A percentile compares a stretch with the other conserved stretches of the same genome.
These are phyloP conservation scores for Prunella himalayana DNA, from an alignment of 2,113 vertebrate genomes.

Conservation along the genomic window DNA sequence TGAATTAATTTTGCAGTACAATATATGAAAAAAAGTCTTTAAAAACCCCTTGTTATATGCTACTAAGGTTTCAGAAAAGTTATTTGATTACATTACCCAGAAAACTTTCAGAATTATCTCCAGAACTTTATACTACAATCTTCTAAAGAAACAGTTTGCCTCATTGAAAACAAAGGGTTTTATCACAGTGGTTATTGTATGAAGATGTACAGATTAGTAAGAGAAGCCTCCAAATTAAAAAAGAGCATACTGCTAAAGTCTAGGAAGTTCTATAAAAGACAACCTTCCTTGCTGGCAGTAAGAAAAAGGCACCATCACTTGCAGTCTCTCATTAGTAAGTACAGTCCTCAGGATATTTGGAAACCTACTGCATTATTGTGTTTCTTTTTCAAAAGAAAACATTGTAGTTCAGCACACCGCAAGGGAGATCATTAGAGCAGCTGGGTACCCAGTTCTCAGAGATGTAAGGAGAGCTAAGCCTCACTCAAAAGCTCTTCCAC, in stretches of 20 bases:
- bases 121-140: background rate
- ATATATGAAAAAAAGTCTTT: background rate
- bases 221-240: background rate
- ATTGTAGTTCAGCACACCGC: background rate
- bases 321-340: background rate
- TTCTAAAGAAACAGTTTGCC: background rate
- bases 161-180: background rate
- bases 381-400: conserved; percentile 4
- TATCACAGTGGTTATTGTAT: background rate
- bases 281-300: background rate
- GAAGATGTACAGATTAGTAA: background rate
- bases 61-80: background rate
- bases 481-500: background rate
- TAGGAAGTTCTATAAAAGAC: background rate
- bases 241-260: background rate
- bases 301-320: background rate
- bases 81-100: background rate
- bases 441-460: background rate
- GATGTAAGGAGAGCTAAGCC: background rate
- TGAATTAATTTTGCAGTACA: background rate
- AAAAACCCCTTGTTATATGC: background rate
- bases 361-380: background rate
- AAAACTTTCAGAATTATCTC: background rate
- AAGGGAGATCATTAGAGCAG: background rate
- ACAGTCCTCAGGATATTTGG: conserved; percentile 8